Base-by-base conservation (phyloP, 2,113 vertebrate species). In the Labeo catla region DNA sequence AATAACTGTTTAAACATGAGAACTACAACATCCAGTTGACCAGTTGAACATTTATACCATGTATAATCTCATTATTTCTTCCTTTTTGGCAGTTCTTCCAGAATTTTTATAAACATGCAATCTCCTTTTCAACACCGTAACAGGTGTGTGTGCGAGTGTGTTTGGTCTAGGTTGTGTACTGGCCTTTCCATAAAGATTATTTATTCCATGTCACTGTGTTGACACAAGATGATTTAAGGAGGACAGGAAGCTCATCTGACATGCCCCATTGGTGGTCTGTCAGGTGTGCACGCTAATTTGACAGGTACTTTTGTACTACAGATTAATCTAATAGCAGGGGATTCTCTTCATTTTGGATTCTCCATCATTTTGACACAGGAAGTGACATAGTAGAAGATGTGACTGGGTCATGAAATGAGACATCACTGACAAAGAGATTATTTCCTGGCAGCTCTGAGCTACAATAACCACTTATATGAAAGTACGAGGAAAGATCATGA, bases 391-490 rank as follows among this genome's bases (percentile, higher is more conserved):
- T 47, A 61, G 77, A 8, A 63, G 16, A 72, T 73, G 65, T 61
- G 73, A 78, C 19, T 3, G 61, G n/a, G 52, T 72, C 70, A 70
- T 84, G 19, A 61, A 61, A 92, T 59, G 77, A 85, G 63, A 52
- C 43, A 23, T 83, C 79, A 86, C 76, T 85, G 86, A 87, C 81
- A 88, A 81, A 88, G 76, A 80, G 81, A 84, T 86, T 70, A 83
- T 88, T 89, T 86, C 83, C 81, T 87, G 74, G 81, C 84, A 89
- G 76, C 87, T 87, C 86, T 83, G 90, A 84, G 79, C 63, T 88
- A 61, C 49, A 85, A 85, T 93, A 93, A 92, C 92, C 88, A 39
- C 87, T 94, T 93, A 93, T 61, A 87, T 87, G 47, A 70, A 11
- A 49, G 8, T 34, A 9, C 11, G 12, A 76, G 45, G 8, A 16